Percentiles rank a stretch among this genome's conserved stretches.
Evolutionary conservation across 2,113 vertebrate genomes (phyloP).

Genomic region (Saiga tatarica): DNA sequence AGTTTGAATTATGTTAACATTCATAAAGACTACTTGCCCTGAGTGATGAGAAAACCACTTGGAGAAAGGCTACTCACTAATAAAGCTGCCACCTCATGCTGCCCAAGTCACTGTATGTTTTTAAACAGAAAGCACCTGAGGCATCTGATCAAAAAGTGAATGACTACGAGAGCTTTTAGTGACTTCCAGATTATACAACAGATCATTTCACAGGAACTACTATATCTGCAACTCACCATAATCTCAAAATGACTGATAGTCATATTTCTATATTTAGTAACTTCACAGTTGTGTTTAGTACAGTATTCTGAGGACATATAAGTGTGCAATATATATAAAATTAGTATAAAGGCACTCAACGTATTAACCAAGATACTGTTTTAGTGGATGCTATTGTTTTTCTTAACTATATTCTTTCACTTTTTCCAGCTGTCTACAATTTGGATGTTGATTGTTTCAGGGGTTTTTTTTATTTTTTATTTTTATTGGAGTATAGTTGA

Average conservation of each 20-base stretch:
- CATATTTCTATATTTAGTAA: constrained; percentile 9
- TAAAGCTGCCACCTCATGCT: background rate
- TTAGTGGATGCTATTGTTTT: background rate
- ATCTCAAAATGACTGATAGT: background rate
- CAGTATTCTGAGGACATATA: background rate
- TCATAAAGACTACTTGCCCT: background rate
- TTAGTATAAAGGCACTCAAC: background rate
- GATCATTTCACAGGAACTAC: background rate
- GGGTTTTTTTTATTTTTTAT: background rate
- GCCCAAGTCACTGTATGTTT: background rate
- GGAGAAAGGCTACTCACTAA: background rate
- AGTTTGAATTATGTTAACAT: background rate
- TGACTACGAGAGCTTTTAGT: background rate
- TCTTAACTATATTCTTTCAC: background rate
- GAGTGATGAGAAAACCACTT: background rate
- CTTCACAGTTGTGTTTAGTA: background rate
- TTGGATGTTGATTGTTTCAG: background rate
- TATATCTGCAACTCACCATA: background rate
- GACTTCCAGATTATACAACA: constrained; percentile 7
- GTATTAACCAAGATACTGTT: background rate
- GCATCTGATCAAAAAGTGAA: background rate
- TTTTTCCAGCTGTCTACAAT: background rate
- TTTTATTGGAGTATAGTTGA: background rate
- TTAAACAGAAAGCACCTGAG: background rate
- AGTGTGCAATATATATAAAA: background rate